These are phyloP conservation scores for Pogonocichla stellata DNA, from an alignment of 2,113 vertebrate species.

Conservation along the genomic window DNA sequence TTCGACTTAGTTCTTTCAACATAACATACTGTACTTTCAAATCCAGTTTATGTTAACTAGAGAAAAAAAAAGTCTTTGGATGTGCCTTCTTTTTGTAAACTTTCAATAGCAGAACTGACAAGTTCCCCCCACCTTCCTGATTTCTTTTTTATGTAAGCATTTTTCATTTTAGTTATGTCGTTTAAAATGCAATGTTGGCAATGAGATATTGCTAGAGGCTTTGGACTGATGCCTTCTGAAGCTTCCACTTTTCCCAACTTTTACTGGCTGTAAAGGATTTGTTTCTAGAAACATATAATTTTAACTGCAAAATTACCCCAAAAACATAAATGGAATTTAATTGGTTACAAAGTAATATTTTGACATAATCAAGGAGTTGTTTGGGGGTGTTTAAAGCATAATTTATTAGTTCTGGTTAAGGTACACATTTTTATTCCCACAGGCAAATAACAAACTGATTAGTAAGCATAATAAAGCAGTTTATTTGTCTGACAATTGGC, in stretches of 20 bases:
- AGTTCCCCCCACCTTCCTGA: background rate
- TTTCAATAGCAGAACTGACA: background rate
- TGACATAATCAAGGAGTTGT: conserved; percentile 39
- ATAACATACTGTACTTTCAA: background rate
- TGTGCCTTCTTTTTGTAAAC: background rate
- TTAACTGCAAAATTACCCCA: conserved; percentile 54
- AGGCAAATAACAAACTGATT: conserved; percentile 71
- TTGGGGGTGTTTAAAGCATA: conserved; percentile 26
- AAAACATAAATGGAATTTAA: conserved; percentile 69
- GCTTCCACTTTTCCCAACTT: conserved; percentile 39
- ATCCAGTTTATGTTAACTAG: background rate
- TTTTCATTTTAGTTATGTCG: conserved; percentile 1
- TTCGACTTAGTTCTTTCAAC: background rate
- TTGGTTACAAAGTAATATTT: conserved; percentile 66
- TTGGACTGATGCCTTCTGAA: conserved; percentile 47
- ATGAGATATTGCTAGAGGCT: conserved; percentile 46
- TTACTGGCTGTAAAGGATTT: conserved; percentile 58
- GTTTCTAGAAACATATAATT: conserved; percentile 54
- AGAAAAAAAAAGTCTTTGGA: background rate
- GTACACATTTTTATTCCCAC: conserved; percentile 44
- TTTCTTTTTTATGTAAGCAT: background rate
- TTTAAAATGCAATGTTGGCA: conserved; percentile 50
- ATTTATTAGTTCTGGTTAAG: conserved; percentile 56
- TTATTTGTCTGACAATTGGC: conserved; percentile 62
- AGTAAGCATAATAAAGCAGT: conserved; percentile 63